Evolutionary conservation across 2,888 invertebrate genomes (phyloP), one percentile per base, ranked within the genome.

Genomic region (Nebria brevicollis): DNA sequence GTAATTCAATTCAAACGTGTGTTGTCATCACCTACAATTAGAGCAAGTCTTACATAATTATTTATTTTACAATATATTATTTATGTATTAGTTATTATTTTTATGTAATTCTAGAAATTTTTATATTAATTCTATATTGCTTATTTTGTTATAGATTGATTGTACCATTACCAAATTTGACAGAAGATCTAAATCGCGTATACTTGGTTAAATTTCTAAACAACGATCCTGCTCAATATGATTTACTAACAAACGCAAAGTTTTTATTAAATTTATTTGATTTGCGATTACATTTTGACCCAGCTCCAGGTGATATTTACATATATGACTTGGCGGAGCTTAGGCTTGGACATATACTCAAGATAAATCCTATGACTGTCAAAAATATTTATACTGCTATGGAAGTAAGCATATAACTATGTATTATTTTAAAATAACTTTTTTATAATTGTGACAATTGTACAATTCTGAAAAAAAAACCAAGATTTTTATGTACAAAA

Each of bases 321-420:
- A 68, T 79, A n/a, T 79, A 68, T 68, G 79, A 79, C 25, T 68
- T 79, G 65, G 66, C 79, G 42, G 79, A 73, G 7, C 66, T 79
- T 43, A 74, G 79, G 7, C 54, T 79, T 8, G 79, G 79, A 13
- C 79, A 79, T 68, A 26, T 79, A 2, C 68, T 74, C 10, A 79
- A 79, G 75, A 68, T 79, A 26, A 79, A 79, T 79, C 79, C 79
- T 15, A 66, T 79, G 26, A 43, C 42, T 13, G 43, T 79, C 6
- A 70, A 70, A 70, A 70, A 70, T 26, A 70, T 70, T 26, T 70
- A 70, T 70, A 25, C 70, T 6, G 70, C 25, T 70, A 25, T 70
- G 70, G 70, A 70, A 26, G 70, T 70, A 70, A 70, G 25, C 34
- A 34, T 34, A 2, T 34, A 34, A 2, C 5, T 34, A 4, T 34